Base-by-base conservation (phyloP, 2,113 vertebrate species). In the Condylura cristata region DNA sequence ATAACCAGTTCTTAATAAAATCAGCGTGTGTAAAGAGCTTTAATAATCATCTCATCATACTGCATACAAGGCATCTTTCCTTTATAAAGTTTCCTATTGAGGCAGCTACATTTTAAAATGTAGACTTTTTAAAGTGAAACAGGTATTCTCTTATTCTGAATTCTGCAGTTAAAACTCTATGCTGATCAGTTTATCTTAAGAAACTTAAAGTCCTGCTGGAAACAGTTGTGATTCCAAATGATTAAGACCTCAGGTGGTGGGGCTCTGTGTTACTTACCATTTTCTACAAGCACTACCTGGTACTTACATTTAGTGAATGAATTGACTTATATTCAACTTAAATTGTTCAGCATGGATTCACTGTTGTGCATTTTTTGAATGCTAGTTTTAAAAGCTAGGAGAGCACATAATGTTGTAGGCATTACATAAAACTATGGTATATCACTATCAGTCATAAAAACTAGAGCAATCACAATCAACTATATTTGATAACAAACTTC, bases 1-100 rank as follows among this genome's bases (percentile, higher is more conserved):
- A 6, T 65, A 66, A 51, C 22, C 74, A 58, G 16, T 66, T 53
- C 60, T 92, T 85, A 51, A 86, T 85, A 85, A 95, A 92, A 66
- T 61, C 39, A 56, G 74, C 76, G 32, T 93, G 6, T 22, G n/a
- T 46, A 61, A 68, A 79, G 58, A 66, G 4, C 26, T 51, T 70
- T 78, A 61, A 79, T 8, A 44, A 51, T 32, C 26, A 58, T 79
- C 10, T 93, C 32, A 39, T 7, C 78, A 51, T 1, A 30, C 53
- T 24, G 5, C 4, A 13, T 30, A 41, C 72, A 46, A 53, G 10
- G 10, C 20, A 89, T 30, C 88, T 83, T 37, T 71, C 39, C 61
- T 61, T 58, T 51, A 63, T 28, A 16, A 83, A 76, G 51, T n/a
- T 65, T 63, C 76, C 34, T 76, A 11, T 39, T 71, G 39, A 70